A percentile compares a stretch with the other conserved stretches of the same genome.
Conservation (phyloP, 1,140 invertebrate species). For the Megathymus violae region DNA sequence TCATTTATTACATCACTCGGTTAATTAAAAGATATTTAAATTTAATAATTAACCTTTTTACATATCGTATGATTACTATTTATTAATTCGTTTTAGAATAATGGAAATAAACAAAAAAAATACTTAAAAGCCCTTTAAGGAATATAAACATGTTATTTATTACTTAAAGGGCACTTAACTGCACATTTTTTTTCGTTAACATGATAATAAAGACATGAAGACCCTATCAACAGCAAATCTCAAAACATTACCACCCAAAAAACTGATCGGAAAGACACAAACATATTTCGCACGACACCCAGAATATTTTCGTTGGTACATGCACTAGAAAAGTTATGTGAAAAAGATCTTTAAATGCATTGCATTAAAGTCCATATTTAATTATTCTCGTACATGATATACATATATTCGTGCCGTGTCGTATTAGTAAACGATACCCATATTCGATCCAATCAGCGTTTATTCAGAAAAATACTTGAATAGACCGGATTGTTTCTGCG, state of each 20-base stretch:
- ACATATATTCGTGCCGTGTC: constrained; percentile 26
- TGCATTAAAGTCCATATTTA: not conserved
- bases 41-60: too few species aligned
- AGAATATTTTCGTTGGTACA: constrained; percentile 11
- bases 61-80: too few species aligned
- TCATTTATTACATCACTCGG: too few species aligned
- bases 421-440: constrained; percentile 25
- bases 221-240: not conserved
- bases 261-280: constrained; percentile 8
- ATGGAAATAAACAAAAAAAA: too few species aligned
- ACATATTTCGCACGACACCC: constrained; percentile 7
- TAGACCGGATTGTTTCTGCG: constrained; percentile 15
- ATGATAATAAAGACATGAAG: constrained; percentile 1
- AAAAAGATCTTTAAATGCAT: constrained; percentile 2
- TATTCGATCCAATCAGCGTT: constrained; percentile 31
- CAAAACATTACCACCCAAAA: not conserved
- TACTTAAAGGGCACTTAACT: not conserved
- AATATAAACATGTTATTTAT: not conserved
- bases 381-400: too few species aligned
- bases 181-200: not conserved
- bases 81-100: too few species aligned
- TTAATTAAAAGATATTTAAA: too few species aligned
- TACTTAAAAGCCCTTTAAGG: too few species aligned
- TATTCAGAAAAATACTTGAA: constrained; percentile 33
- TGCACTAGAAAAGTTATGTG: not conserved